phyloP scores from a whole-genome alignment of 2,113 vertebrate genomes.

The Pedionomus torquatus region DNA sequence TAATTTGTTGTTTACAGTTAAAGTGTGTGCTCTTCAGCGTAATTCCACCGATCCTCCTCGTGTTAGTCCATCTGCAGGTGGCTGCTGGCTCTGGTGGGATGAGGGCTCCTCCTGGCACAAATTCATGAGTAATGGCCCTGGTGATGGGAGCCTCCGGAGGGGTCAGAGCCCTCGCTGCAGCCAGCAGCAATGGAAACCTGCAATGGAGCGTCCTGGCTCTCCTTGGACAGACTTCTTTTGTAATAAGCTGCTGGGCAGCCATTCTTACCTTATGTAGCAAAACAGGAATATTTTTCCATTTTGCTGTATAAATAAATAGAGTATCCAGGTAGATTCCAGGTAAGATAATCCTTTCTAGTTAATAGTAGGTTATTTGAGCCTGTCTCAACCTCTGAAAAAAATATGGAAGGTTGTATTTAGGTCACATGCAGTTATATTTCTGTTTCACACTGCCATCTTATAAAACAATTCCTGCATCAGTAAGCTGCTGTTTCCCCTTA shows the following conservation, averaged over 20 bases:
- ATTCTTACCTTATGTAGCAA: not conserved
- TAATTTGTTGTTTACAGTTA: not conserved
- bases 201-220: not conserved
- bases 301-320: not conserved
- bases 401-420: not conserved
- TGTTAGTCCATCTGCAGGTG: fast-evolving
- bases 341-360: not conserved
- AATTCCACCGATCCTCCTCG: not conserved
- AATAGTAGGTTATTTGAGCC: too few species aligned
- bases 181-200: not conserved
- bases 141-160: fast-evolving
- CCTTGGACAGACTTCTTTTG: not conserved
- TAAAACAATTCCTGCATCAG: not conserved
- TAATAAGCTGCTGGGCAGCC: not conserved
- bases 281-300: not conserved
- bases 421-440: fast-evolving
- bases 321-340: not conserved
- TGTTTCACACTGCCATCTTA: not conserved
- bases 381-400: not conserved
- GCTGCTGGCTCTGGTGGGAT: not conserved
- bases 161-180: not conserved
- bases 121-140: not conserved
- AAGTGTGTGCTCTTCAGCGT: not conserved
- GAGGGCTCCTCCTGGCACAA: not conserved
- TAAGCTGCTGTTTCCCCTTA: not conserved